A percentile compares a stretch with the other conserved stretches of the same genome.
Evolutionary conservation across 2,113 vertebrate genomes (phyloP).

Genomic region (Leptodactylus fuscus): DNA sequence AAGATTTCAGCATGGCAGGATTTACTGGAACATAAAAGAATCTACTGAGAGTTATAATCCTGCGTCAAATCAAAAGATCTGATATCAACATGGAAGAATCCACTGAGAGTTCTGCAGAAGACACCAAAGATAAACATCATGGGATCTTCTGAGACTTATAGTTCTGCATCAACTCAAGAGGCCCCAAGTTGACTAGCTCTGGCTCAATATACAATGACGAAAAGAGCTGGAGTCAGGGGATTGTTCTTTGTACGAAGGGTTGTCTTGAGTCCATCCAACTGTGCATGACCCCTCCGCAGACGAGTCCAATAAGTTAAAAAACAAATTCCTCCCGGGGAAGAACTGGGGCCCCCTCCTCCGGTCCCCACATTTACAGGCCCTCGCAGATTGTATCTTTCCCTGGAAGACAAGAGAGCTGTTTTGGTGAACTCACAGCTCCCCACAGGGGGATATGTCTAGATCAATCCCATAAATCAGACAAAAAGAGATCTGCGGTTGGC

Average conservation of each 20-base stretch:
- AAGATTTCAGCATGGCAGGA: background rate
- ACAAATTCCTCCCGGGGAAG: conserved; percentile 22
- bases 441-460: conserved; percentile 64
- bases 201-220: background rate
- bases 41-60: background rate
- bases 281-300: conserved; percentile 11
- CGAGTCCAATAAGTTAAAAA: conserved; percentile 45
- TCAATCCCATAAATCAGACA: conserved; percentile 65
- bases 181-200: background rate
- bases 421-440: conserved; percentile 62
- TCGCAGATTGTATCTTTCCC: conserved; percentile 69
- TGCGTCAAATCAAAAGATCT: background rate
- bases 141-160: background rate
- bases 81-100: background rate
- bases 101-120: background rate
- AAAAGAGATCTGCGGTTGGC: conserved; percentile 39
- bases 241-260: background rate
- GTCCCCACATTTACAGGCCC: conserved; percentile 59
- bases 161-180: background rate
- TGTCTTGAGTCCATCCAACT: background rate
- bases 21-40: background rate
- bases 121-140: too few relatives aligned
- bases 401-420: conserved; percentile 63
- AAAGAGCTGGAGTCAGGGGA: background rate
- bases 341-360: background rate